Percentiles rank a stretch among this genome's conserved stretches.
Evolutionary conservation across 2,113 vertebrate species (phyloP).

Genomic region (Eublepharis macularius): DNA sequence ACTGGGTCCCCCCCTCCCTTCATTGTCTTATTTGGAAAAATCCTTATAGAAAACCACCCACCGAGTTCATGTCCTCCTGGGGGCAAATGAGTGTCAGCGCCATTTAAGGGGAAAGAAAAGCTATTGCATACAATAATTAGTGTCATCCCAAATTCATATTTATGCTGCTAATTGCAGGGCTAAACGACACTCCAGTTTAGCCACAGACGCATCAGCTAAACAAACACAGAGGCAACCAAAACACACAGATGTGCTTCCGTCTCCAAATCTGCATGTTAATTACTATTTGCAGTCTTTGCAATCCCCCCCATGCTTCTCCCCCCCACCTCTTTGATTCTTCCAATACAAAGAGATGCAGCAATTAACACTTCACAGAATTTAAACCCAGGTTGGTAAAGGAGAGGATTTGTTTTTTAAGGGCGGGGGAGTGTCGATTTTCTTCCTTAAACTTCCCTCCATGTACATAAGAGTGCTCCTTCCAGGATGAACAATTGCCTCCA

Average conservation of each 20-base stretch:
- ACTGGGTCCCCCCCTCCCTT: slow-evolving; percentile 26
- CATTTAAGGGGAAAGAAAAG: slow-evolving; percentile 24
- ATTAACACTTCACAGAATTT: slow-evolving; percentile 41
- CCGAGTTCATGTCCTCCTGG: slow-evolving; percentile 49
- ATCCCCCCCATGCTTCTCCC: background rate
- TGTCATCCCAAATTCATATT: slow-evolving; percentile 64
- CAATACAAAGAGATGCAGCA: slow-evolving; percentile 53
- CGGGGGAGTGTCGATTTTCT: background rate
- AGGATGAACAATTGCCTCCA: too few relatives aligned
- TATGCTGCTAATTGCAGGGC: slow-evolving; percentile 66
- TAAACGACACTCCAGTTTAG: slow-evolving; percentile 58
- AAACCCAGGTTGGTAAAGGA: background rate
- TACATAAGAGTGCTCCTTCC: background rate
- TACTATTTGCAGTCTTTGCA: slow-evolving; percentile 44
- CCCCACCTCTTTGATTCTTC: slow-evolving; percentile 36
- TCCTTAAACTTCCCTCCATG: background rate
- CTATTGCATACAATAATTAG: slow-evolving; percentile 26
- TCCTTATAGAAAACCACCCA: slow-evolving; percentile 60
- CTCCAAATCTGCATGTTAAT: slow-evolving; percentile 76
- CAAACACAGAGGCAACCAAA: slow-evolving; percentile 59
- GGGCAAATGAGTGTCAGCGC: background rate
- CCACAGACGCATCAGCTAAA: slow-evolving; percentile 66
- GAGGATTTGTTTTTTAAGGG: background rate
- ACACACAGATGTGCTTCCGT: slow-evolving; percentile 62
- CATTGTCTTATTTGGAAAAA: slow-evolving; percentile 38